phyloP scores from a whole-genome alignment of 1,140 invertebrate species.

The Bradysia coprophila region DNA sequence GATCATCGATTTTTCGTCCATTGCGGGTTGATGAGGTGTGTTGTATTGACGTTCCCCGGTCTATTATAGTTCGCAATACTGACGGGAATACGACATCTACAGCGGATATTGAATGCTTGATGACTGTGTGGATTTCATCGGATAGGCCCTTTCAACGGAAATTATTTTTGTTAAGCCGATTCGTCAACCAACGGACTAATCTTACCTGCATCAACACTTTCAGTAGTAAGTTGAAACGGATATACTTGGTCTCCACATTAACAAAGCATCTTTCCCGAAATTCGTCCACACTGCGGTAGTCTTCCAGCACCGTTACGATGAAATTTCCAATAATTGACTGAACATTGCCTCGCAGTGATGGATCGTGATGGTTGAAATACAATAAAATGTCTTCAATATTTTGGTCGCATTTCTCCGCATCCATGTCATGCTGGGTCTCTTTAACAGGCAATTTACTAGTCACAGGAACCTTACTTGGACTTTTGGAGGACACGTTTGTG shows the following conservation, averaged over 20 bases:
- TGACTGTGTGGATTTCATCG: slow-evolving; percentile 31
- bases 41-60: slow-evolving; percentile 14
- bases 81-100: slow-evolving; percentile 24
- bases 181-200: no score
- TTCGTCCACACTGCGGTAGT: background rate
- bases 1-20: background rate
- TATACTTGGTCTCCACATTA: background rate
- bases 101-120: slow-evolving; percentile 23
- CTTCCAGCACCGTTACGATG: slow-evolving; percentile 25
- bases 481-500: no score
- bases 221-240: no score
- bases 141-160: slow-evolving; percentile 31
- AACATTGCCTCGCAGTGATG: slow-evolving; percentile 54
- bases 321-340: slow-evolving; percentile 42
- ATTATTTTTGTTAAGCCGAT: background rate
- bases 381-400: slow-evolving; percentile 44
- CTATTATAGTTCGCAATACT: no score
- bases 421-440: no score
- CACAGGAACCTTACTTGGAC: no score
- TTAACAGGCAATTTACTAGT: no score
- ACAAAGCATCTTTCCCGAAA: background rate
- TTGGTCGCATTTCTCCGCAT: slow-evolving; percentile 14
- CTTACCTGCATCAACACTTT: no score
- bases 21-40: background rate
- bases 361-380: slow-evolving; percentile 53